These are phyloP conservation scores for Phycodurus eques DNA, from an alignment of 2,113 vertebrate species.

Conservation along the genomic window DNA sequence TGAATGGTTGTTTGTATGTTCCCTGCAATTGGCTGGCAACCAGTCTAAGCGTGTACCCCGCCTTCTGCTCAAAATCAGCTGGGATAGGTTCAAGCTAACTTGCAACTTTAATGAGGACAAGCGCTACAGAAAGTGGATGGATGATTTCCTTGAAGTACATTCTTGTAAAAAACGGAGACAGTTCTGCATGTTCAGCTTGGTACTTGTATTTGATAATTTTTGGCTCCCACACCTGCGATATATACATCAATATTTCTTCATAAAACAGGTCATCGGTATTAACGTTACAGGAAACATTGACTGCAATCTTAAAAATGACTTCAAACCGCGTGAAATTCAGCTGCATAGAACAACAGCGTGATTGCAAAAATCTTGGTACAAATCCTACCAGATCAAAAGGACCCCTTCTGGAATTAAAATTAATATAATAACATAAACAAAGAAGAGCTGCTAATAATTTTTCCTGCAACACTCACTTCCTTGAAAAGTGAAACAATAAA, in stretches of 20 bases:
- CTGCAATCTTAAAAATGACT: constrained; percentile 11
- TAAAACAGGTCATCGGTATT: neutral
- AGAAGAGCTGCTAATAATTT: neutral
- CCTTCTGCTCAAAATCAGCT: no score
- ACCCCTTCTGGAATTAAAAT: neutral
- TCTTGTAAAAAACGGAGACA: neutral
- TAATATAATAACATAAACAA: neutral
- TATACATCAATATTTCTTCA: constrained; percentile 9
- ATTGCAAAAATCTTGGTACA: neutral
- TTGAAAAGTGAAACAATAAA: neutral
- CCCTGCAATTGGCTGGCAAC: no score
- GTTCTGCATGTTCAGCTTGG: neutral
- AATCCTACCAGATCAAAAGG: neutral
- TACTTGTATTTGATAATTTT: neutral
- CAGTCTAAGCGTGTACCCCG: no score
- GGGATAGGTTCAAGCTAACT: no score
- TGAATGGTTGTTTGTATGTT: no score
- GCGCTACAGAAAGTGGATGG: no score
- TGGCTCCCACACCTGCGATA: neutral
- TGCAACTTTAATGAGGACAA: no score
- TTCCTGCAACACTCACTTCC: neutral
- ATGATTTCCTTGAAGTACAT: neutral
- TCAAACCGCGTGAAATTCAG: constrained; percentile 1
- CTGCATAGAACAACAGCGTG: constrained; percentile 25
- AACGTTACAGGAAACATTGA: constrained; percentile 11